Evolutionary conservation across 2,797 vertebrate species (phyloP), one percentile per base, ranked within the genome.

Genomic region (Ptychobarbus kaznakovi): DNA sequence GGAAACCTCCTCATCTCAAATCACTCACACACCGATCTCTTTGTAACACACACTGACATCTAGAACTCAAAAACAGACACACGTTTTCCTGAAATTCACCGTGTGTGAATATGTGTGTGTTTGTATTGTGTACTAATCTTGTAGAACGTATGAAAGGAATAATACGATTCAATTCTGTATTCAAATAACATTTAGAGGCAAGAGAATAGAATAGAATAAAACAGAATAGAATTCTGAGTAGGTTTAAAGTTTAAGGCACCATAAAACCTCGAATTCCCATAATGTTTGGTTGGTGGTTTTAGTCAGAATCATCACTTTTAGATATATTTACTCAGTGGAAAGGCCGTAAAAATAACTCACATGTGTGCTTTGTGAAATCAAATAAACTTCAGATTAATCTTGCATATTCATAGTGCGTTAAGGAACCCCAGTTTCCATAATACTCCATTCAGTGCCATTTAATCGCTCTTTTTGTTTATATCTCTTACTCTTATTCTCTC

Each of bases 1-100:
- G 88, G 92, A 86, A 90, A 92, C 89, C 84, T 77, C 86, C 76
- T 86, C 84, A 87, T 86, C n/a, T 84, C 78, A 81, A 82, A 44
- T 78, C 72, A 80, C 76, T 35, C 76, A 80, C 77, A 88, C 82
- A 80, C 73, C 75, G 49, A 84, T 35, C 40, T 82, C 38, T 73
- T 32, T 82, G 25, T 74, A 15, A 73, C 69, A 74, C 40, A 63
- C 53, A 49, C 12, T 28, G 35, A 68, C 28, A 38, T 61, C 40
- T 84, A 58, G 8, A 80, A 44, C 12, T n/a, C 63, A 58, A 70
- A 66, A 65, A 56, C 6, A 42, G n/a, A 28, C 3, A 12, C 40
- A 13, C 6, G 44, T 68, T 13, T 53, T 7, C 32, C 20, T 68
- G 35, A 58, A 56, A 61, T n/a, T 42, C n/a, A 44, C 18, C 35